A percentile compares a stretch with the other conserved stretches of the same genome.
Evolutionary conservation across 2,888 invertebrate genomes (phyloP).

Genomic region (Scaeva pyrastri): DNA sequence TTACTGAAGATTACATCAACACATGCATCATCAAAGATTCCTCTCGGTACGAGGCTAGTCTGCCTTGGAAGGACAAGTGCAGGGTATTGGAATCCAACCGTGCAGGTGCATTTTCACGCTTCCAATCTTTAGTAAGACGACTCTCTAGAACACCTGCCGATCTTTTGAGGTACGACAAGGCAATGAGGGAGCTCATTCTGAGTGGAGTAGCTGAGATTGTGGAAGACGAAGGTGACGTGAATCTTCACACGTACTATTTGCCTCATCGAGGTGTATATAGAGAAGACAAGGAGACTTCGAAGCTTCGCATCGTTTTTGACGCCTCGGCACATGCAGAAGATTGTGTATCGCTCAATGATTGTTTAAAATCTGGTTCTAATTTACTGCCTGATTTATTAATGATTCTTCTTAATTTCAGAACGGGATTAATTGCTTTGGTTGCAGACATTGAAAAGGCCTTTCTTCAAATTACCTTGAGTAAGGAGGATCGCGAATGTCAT

Average conservation of each 20-base stretch:
- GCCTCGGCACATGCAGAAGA: slow-evolving; percentile 17
- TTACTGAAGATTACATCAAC: slow-evolving; percentile 18
- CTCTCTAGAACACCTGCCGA: slow-evolving; percentile 4
- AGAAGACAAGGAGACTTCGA: slow-evolving; percentile 24
- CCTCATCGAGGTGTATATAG: slow-evolving; percentile 32
- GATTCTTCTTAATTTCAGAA: slow-evolving; percentile 17
- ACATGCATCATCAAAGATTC: background rate
- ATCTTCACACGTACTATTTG: slow-evolving; percentile 13
- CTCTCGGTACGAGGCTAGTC: slow-evolving; percentile 13
- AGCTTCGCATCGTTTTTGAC: slow-evolving; percentile 20
- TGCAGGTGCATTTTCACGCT: background rate
- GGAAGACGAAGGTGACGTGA: background rate
- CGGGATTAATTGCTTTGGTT: slow-evolving; percentile 20
- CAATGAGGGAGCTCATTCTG: background rate
- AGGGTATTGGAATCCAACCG: background rate
- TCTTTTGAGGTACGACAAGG: slow-evolving; percentile 19
- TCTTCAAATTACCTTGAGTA: slow-evolving; percentile 2
- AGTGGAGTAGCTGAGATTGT: background rate
- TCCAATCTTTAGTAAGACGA: background rate
- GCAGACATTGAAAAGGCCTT: slow-evolving; percentile 36
- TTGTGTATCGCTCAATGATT: slow-evolving; percentile 20
- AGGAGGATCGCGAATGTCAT: slow-evolving; percentile 35
- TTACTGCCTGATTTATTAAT: slow-evolving; percentile 17
- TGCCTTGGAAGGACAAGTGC: slow-evolving; percentile 4
- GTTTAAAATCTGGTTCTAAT: slow-evolving; percentile 4